Evolutionary conservation across 2,888 invertebrate species (phyloP), one percentile per base, ranked within the genome.

Genomic region (Callinectes sapidus): DNA sequence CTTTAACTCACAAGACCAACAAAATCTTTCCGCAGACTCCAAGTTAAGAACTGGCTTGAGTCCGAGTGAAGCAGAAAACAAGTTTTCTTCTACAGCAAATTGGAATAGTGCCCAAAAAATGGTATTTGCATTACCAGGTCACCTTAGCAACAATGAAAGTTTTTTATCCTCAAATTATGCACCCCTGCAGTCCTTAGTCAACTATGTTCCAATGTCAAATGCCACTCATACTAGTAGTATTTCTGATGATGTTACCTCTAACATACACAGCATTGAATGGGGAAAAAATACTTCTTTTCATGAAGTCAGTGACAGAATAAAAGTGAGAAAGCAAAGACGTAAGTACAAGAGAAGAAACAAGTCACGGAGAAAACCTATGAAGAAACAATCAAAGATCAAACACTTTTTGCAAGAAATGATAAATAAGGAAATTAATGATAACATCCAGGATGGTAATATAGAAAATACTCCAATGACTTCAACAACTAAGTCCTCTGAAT

Each of bases 361-460:
- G 28, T 71, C 23, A 23, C 28, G 28, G 28, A 71, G 71, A 28
- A 71, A 28, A 23, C n/a, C 23, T 71, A 10, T 71, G n/a, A n/a
- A 71, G 71, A 71, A 71, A 71, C 28, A 71, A 28, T 28, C 28
- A 23, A 71, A 28, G 71, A 28, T 71, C 10, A 28, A 71, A 8
- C 71, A 71, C 71, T 71, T 28, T 71, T 71, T n/a, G n/a, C 71
- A n/a, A 28, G 71, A 71, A 71, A 71, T 71, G 6, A 71, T 71
- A 10, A 28, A 8, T 28, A 28, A 28, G 0, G 8, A 71, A 71
- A 71, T 28, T 18, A 71, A 18, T 23, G 2, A 61, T 6, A 61
- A 61, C 23, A 61, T 18, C 23, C 61, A 10, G 10, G n/a, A 71
- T 23, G 28, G 6, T 23, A 28, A 71, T 23, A 71, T 28, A 28